Percentiles rank a stretch among this genome's conserved stretches.
Conservation (phyloP, 2,113 vertebrate species). For the Serilophus lunatus region DNA sequence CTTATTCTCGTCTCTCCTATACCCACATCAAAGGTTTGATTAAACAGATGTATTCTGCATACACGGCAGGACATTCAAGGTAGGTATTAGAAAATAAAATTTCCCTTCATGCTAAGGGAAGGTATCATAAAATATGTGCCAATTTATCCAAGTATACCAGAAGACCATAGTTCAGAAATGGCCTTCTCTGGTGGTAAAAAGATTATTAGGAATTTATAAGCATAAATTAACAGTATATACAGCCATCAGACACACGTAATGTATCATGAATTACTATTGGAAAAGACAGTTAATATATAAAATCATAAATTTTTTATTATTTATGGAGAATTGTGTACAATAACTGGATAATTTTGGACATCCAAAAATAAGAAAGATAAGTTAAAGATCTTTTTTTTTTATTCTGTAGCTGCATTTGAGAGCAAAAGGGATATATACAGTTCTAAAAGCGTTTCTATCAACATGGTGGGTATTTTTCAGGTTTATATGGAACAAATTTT, state of each 20-base stretch:
- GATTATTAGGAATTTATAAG: neutral
- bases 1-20: neutral
- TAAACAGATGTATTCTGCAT: neutral
- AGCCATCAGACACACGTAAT: neutral
- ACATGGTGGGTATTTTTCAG: neutral
- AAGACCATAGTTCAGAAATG: neutral
- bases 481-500: neutral
- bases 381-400: neutral
- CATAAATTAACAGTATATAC: neutral
- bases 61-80: neutral
- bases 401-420: neutral
- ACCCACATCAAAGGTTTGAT: neutral
- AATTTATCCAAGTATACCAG: neutral
- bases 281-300: neutral
- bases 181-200: neutral
- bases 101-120: neutral
- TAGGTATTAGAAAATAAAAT: neutral
- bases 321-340: neutral
- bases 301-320: neutral
- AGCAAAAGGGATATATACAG: neutral
- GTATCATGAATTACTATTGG: neutral
- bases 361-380: neutral
- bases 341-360: neutral
- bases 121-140: neutral
- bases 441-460: neutral